phyloP scores from a whole-genome alignment of 1,140 invertebrate genomes.

The Drosophila bocki region DNA sequence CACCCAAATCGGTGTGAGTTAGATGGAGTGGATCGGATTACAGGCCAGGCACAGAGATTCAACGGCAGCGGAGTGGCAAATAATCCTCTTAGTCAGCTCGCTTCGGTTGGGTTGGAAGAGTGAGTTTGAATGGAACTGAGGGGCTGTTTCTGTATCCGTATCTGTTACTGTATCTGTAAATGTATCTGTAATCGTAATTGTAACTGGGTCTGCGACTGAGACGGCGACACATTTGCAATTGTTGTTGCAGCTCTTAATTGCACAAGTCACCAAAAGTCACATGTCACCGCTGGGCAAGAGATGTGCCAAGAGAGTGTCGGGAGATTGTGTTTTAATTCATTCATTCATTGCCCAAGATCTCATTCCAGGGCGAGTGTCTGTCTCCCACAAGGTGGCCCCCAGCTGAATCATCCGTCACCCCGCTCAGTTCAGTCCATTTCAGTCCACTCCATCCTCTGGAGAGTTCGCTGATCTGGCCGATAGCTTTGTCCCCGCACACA shows the following conservation, averaged over 20 bases:
- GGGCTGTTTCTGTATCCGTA: background rate
- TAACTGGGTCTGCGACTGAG: conserved; percentile 23
- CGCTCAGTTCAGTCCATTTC: background rate
- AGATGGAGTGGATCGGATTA: conserved; percentile 55
- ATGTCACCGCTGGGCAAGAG: conserved; percentile 36
- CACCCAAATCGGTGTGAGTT: conserved; percentile 51
- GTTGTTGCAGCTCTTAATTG: conserved; percentile 46
- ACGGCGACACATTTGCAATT: conserved; percentile 24
- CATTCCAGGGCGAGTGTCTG: conserved; percentile 9
- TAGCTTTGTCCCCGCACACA: conserved; percentile 15
- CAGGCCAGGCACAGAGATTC: conserved; percentile 35
- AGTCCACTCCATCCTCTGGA: conserved; percentile 6
- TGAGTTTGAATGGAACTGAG: conserved; percentile 28
- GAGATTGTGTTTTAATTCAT: conserved; percentile 29
- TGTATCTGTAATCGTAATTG: conserved; percentile 10
- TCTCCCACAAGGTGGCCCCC: conserved; percentile 36
- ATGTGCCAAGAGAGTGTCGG: conserved; percentile 25
- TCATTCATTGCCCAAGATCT: conserved; percentile 47
- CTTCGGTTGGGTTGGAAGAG: conserved; percentile 12
- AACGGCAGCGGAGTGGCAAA: conserved; percentile 43
- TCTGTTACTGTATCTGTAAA: conserved; percentile 4
- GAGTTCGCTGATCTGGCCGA: conserved; percentile 41
- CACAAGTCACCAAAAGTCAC: conserved; percentile 54
- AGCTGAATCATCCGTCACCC: conserved; percentile 22
- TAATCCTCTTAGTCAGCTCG: conserved; percentile 51